Evolutionary conservation across 2,888 invertebrate genomes (phyloP), one percentile per base, ranked within the genome.

Genomic region (Dolichomitus sp.): DNA sequence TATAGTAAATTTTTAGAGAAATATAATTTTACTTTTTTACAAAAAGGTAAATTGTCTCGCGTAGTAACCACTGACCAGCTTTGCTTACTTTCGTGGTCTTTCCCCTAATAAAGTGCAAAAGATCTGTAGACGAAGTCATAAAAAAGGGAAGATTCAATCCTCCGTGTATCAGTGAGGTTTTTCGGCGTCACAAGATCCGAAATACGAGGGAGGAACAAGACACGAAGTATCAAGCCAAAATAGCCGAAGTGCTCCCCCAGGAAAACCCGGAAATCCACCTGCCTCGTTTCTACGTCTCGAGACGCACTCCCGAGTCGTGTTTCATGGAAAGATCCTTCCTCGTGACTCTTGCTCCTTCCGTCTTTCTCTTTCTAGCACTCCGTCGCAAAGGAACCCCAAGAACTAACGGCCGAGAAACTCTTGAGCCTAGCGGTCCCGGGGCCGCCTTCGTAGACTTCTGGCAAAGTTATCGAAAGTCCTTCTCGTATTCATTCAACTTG

Each of bases 401-500:
- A 50, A 45, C 27, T 40, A 78, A 78, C 63, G 57, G 33, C 63
- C 40, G 27, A 42, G 40, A 42, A 37, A 45, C 61, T 33, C 37
- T 63, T 1, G 50, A 40, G 54, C 54, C 63, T 66, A 11, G 12
- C 48, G 19, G 40, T 37, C 40, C 54, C 45, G 23, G 11, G 48
- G 23, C 12, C 40, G 9, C 1, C 23, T 57, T 63, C 12, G 14
- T 23, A 69, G 63, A 69, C 69, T 7, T 42, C 19, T 9, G 57
- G 52, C 50, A 65, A 74, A 81, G 54, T 82, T 78, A 61, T 61
- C 42, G 65, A 70, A 59, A 70, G 69, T 75, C 65, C 82, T 74
- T 75, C 57, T 65, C 65, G 74, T 78, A 75, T 79, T 78, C 82
- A 74, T 82, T 52, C 65, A 69, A 66, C 69, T 78, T 52, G 33